Evolutionary conservation across 2,888 invertebrate species (phyloP).

Genomic region (Pterostichus madidus): DNA sequence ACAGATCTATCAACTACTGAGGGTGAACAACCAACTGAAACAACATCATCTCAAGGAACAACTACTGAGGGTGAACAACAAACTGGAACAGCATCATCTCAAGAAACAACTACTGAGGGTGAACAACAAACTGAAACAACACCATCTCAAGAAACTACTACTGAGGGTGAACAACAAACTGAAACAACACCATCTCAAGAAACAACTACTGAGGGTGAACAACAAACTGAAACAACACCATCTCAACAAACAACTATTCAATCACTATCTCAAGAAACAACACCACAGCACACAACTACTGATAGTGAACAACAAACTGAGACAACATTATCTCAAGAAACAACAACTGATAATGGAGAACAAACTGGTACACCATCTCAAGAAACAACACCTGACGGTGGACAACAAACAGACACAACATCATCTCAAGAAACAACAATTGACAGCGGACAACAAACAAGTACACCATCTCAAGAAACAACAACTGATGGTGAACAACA

Average conservation of each 20-base stretch:
- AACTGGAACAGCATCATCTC: too few species aligned
- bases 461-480: too few species aligned
- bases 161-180: constrained; percentile 50
- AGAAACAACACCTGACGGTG: constrained; percentile 40
- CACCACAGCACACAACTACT: not conserved
- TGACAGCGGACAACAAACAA: constrained; percentile 15
- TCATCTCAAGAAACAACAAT: constrained; percentile 3
- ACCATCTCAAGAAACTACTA: constrained; percentile 57
- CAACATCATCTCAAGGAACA: not conserved
- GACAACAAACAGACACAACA: constrained; percentile 40
- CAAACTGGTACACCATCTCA: constrained; percentile 56
- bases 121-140: not conserved
- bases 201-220: not conserved
- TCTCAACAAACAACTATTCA: not conserved
- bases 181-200: constrained; percentile 58
- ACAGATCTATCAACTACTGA: constrained; percentile 7
- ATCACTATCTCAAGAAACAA: not conserved
- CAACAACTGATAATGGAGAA: constrained; percentile 61
- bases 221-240: constrained; percentile 55
- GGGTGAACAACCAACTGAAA: constrained; percentile 22
- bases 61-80: constrained; percentile 8
- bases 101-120: constrained; percentile 1
- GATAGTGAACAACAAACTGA: too few species aligned
- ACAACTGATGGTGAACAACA: too few species aligned
- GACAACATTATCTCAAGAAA: constrained; percentile 17